Conservation (phyloP, 2,113 vertebrate genomes). For the Deroptyus accipitrinus region DNA sequence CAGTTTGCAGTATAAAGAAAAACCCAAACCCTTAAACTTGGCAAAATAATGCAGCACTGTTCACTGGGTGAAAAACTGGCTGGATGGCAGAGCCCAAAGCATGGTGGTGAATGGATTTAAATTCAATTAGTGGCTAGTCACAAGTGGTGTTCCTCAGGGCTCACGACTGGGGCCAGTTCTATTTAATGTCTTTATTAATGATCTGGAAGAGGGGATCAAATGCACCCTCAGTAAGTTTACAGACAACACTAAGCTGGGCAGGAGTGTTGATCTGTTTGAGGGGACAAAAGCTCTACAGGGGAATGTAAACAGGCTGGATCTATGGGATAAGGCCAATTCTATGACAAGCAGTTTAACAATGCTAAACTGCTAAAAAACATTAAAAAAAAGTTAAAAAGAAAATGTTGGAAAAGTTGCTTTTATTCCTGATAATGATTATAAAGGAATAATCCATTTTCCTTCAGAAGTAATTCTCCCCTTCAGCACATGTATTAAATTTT, state of each 20-base stretch:
- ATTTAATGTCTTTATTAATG: rapidly evolving
- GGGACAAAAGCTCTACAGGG: not conserved
- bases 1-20: not conserved
- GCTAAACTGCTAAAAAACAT: not conserved
- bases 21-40: not conserved
- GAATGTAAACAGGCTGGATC: not conserved
- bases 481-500: not conserved
- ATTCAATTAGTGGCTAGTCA: not conserved
- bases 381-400: not conserved
- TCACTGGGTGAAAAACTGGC: not conserved
- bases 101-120: not conserved
- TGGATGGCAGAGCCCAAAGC: not conserved
- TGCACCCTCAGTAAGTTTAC: not conserved
- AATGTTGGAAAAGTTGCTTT: not conserved
- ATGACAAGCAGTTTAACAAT: not conserved
- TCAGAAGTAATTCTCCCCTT: not conserved
- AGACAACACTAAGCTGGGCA: not conserved
- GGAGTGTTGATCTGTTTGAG: not conserved
- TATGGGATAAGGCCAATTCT: not conserved
- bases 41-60: not conserved
- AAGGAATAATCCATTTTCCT: not conserved
- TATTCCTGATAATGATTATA: not conserved
- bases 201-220: not conserved
- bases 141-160: not conserved
- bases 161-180: not conserved